Base-by-base conservation (phyloP, 2,888 invertebrate genomes). In the Tetropium fuscum region DNA sequence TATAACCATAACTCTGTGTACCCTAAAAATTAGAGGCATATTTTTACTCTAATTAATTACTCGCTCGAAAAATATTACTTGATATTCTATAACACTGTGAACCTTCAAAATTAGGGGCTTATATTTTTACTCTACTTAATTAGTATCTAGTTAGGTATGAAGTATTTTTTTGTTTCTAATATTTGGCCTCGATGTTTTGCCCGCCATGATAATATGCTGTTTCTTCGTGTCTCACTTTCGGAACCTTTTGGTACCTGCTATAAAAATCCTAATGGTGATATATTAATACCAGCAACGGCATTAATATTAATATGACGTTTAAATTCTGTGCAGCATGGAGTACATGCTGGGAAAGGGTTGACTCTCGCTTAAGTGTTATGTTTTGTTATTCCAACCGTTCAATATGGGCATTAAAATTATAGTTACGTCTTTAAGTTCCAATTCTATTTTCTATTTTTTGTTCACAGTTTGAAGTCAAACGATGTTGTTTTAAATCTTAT, bases 201-300 rank as follows among this genome's bases (percentile, higher is more conserved):
- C n/a, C n/a, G n/a, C n/a, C n/a, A n/a, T n/a, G n/a, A n/a, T n/a
- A n/a, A n/a, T n/a, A n/a, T n/a, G n/a, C 15, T 8, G 11, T 40
- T 40, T 48, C n/a, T 27, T 27, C 10, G 51, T 27, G 15, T 40
- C 22, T 40, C 27, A 27, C 40, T 51, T 51, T 34, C 8, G 27
- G 51, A 51, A 51, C 27, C 27, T 10, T 13, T 15, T 25, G 16
- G 40, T 36, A 27, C 27, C 27, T 45, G 38, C 36, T 4, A 19
- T 54, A 36, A 43, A 45, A 27, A 27, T 25, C 25, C 15, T 11
- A 53, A 45, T 32, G 43, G 58, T 67, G 66, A 72, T 70, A 71
- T 70, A 73, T 72, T 70, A 72, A 69, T 68, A 62, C 58, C 55
- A 54, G 51, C 41, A 58, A 30, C 19, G 34, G 22, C 48, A 59